Evolutionary conservation across 1,140 invertebrate genomes (phyloP), one percentile per base, ranked within the genome.

Genomic region (Ditylenchus dipsaci): DNA sequence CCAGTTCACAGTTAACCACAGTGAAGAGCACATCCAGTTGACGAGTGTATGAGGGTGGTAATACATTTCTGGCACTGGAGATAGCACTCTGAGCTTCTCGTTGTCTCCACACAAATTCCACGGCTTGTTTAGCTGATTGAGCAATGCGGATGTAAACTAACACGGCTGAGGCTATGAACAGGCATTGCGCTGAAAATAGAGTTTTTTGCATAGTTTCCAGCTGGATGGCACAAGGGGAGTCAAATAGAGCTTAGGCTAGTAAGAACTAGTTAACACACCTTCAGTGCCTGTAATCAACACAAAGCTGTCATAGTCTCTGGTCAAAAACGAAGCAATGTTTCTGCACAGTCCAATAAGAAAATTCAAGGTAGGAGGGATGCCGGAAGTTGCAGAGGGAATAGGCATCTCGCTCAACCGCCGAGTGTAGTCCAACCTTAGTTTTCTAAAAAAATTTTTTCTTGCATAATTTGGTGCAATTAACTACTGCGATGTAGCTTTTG

Each of bases 21-120:
- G 71, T 75, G n/a, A 33, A 27, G 3, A 75, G 42, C 15, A 73
- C 45, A 53, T 75, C 74, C 8, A 76, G 26, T 1, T 42, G 26
- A 27, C 74, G 62, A 47, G 71, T 60, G 49, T 57, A 76, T 15
- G 73, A 76, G 23, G 74, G 70, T 19, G 74, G 74, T 15, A 75
- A 58, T 53, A 8, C 21, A 42, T 19, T 60, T 63, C 27, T 19
- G 1, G 15, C 49, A 53, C n/a, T 26, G 11, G 43, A 49, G 19
- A 29, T 17, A 1, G 33, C 56, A 38, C 11, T 56, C 21, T 47
- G 71, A 21, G n/a, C 13, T 63, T 23, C 29, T 29, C 58, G 19
- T 29, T 47, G n/a, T 29, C 43, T 33, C 43, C 17, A 47, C 23
- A 72, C 56, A 21, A 64, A 66, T 63, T 74, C 60, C 11, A 74